Evolutionary conservation across 2,113 vertebrate genomes (phyloP).

Genomic region (Platichthys flesus): DNA sequence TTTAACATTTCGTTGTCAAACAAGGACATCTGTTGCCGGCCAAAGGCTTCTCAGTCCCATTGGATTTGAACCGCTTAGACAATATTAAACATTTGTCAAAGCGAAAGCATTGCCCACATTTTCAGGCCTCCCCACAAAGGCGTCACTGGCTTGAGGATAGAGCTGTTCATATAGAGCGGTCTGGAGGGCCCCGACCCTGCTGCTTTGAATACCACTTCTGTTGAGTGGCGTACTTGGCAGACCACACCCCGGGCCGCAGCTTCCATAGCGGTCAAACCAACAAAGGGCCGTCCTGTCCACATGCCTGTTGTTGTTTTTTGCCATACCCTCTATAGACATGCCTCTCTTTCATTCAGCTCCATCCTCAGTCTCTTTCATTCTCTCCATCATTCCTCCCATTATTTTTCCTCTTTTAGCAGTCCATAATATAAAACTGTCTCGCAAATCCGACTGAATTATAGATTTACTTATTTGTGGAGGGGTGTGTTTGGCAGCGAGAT

Average conservation of each 20-base stretch:
- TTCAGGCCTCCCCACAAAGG: background rate
- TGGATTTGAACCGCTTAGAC: background rate
- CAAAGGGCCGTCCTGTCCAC: constrained; percentile 26
- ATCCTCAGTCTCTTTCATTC: constrained; percentile 8
- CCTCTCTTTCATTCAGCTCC: constrained; percentile 23
- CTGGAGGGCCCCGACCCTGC: constrained; percentile 50
- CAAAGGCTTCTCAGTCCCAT: background rate
- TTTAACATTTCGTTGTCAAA: background rate
- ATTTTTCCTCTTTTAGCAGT: constrained; percentile 37
- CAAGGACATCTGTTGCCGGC: background rate
- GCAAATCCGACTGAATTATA: constrained; percentile 61
- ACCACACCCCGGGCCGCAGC: constrained; percentile 31
- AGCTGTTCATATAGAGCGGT: constrained; percentile 33
- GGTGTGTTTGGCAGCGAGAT: constrained; percentile 38
- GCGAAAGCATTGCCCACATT: background rate
- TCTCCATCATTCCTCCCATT: background rate
- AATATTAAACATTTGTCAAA: constrained; percentile 6
- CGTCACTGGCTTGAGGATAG: constrained; percentile 23
- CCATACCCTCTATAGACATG: constrained; percentile 6
- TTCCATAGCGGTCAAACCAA: constrained; percentile 22
- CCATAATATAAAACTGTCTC: constrained; percentile 57
- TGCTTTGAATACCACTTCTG: constrained; percentile 59
- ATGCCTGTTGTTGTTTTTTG: background rate
- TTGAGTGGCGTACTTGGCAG: constrained; percentile 59
- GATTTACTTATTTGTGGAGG: constrained; percentile 15